These are phyloP conservation scores for Sesamia inferens DNA, from an alignment of 2,888 invertebrate genomes.

Conservation along the genomic window DNA sequence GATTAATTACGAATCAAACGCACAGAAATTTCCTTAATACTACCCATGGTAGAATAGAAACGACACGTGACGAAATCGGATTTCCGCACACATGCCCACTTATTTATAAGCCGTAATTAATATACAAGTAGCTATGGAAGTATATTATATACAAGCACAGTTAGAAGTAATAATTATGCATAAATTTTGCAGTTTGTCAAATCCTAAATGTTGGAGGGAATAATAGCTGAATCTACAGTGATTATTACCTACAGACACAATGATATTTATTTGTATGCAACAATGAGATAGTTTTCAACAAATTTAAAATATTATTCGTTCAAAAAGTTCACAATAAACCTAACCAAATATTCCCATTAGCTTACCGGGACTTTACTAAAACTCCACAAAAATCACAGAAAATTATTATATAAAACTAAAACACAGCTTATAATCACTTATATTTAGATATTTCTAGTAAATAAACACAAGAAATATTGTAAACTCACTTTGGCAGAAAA, in stretches of 20 bases:
- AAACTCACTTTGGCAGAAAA: conserved; percentile 68
- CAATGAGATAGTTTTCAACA: not conserved
- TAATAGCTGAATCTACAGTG: not conserved
- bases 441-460: conserved; percentile 36
- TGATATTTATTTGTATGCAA: no score
- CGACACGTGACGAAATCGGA: not conserved
- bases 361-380: conserved; percentile 53
- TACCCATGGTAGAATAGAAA: not conserved
- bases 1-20: not conserved
- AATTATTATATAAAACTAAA: conserved; percentile 34
- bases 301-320: not conserved
- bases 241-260: not conserved
- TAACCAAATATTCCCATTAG: conserved; percentile 44
- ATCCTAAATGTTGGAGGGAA: conserved; percentile 36
- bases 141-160: no score
- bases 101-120: not conserved
- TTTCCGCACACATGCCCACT: not conserved
- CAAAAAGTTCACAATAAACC: conserved; percentile 16
- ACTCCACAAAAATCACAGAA: conserved; percentile 59
- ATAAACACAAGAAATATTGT: conserved; percentile 47
- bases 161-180: not conserved
- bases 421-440: conserved; percentile 41
- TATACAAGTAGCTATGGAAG: conserved; percentile 6
- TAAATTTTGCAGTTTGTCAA: not conserved
- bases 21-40: not conserved